Conservation (phyloP, 1,140 invertebrate genomes). For the Drosophila albomicans region DNA sequence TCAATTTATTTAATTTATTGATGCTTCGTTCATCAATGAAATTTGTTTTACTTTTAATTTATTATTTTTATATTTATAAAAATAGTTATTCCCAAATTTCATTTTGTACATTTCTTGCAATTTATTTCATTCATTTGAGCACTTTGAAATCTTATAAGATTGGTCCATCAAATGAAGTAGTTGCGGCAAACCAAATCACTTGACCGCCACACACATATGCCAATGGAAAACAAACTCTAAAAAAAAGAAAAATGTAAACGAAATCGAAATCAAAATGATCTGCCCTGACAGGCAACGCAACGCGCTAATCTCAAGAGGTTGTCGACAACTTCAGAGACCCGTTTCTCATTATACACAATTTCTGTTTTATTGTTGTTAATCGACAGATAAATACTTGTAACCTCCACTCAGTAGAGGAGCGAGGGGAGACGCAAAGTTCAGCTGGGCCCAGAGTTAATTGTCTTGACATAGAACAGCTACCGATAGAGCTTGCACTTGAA, state of each 20-base stretch:
- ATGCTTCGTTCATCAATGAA: not conserved
- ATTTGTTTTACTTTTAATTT: not conserved
- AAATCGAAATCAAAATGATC: conserved; percentile 15
- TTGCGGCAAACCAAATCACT: conserved; percentile 9
- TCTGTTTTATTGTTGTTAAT: conserved; percentile 40
- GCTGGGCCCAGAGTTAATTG: conserved; percentile 33
- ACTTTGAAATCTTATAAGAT: not conserved
- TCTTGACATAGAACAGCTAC: conserved; percentile 50
- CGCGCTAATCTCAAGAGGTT: conserved; percentile 53
- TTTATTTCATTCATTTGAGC: not conserved
- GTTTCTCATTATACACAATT: conserved; percentile 56
- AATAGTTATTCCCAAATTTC: no score
- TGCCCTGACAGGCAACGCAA: conserved; percentile 26
- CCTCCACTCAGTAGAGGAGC: no score
- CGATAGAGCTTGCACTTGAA: conserved; percentile 42
- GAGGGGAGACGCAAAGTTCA: not conserved
- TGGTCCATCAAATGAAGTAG: conserved; percentile 1
- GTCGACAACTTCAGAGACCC: conserved; percentile 51
- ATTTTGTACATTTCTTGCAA: not conserved
- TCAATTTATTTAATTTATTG: not conserved
- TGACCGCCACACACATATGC: conserved; percentile 15
- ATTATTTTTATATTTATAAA: no score
- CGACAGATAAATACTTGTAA: conserved; percentile 31
- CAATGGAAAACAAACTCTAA: conserved; percentile 5
- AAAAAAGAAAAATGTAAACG: conserved; percentile 8